These are phyloP conservation scores for Cremastinae sp. DNA, from an alignment of 2,888 invertebrate species.

Conservation along the genomic window DNA sequence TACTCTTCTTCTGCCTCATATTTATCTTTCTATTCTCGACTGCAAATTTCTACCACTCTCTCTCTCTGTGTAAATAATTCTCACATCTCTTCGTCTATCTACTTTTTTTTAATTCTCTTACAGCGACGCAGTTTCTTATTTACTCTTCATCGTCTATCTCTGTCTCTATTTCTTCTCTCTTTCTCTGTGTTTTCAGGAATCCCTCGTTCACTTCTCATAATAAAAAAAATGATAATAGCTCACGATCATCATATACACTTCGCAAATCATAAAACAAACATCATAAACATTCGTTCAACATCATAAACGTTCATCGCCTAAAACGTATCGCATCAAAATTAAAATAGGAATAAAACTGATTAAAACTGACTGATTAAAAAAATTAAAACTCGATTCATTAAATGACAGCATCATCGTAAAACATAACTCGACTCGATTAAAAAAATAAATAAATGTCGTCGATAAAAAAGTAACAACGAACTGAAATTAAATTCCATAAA, in stretches of 20 bases:
- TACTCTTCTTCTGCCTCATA: conserved; percentile 14
- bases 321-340: neutral
- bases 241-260: neutral
- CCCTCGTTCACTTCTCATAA: conserved; percentile 9
- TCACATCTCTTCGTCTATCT: conserved; percentile 7
- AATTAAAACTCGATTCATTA: too few relatives aligned
- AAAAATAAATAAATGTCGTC: too few relatives aligned
- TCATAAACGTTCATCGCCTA: neutral
- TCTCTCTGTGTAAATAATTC: neutral
- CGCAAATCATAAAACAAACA: conserved; percentile 14
- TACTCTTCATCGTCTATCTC: conserved; percentile 25
- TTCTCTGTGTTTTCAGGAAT: conserved; percentile 27
- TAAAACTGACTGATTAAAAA: too few relatives aligned
- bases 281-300: neutral
- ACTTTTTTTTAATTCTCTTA: conserved; percentile 24
- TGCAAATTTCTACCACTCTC: conserved; percentile 14
- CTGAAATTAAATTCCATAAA: neutral
- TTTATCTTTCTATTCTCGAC: conserved; percentile 18
- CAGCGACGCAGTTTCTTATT: neutral
- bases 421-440: too few relatives aligned
- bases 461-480: conserved; percentile 15
- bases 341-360: conserved; percentile 4
- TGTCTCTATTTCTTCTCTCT: conserved; percentile 26
- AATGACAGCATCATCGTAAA: too few relatives aligned
- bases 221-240: neutral